These are phyloP conservation scores for Arion vulgaris DNA, from an alignment of 1,140 invertebrate species.

Conservation along the genomic window DNA sequence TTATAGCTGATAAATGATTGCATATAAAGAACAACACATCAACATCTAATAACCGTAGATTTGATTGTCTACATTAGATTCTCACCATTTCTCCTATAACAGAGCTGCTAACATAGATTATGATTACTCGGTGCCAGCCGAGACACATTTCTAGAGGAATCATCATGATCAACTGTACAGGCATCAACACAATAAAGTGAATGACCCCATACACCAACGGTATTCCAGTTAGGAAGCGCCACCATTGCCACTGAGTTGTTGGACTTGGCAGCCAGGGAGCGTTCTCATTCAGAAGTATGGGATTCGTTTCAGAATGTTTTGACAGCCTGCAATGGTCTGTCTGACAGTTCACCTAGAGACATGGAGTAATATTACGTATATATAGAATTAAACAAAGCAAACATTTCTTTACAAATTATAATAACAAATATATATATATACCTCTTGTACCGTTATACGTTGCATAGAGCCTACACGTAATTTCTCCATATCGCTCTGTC, in stretches of 20 bases:
- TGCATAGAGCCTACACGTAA: too few species aligned
- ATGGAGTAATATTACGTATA: too few species aligned
- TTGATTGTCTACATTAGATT: too few species aligned
- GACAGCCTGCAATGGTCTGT: conserved; percentile 49
- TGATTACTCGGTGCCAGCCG: conserved; percentile 61
- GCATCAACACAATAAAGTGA: conserved; percentile 50
- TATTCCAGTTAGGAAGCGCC: conserved; percentile 56
- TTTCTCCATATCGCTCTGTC: too few species aligned
- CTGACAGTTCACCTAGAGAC: conserved; percentile 57
- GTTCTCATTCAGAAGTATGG: conserved; percentile 22
- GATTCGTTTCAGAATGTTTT: background rate
- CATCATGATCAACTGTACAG: conserved; percentile 51
- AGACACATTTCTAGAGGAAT: conserved; percentile 57
- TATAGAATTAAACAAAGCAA: too few species aligned
- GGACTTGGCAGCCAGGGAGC: conserved; percentile 53
- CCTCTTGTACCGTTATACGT: too few species aligned
- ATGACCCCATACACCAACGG: conserved; percentile 62
- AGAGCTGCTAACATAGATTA: conserved; percentile 55
- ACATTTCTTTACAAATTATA: too few species aligned
- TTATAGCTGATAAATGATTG: too few species aligned
- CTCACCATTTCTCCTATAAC: conserved; percentile 58
- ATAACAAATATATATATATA: too few species aligned
- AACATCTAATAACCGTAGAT: too few species aligned
- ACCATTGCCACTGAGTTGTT: conserved; percentile 53
- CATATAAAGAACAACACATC: too few species aligned